Evolutionary conservation across 2,888 invertebrate species (phyloP).

Genomic region (Ormia ochracea): DNA sequence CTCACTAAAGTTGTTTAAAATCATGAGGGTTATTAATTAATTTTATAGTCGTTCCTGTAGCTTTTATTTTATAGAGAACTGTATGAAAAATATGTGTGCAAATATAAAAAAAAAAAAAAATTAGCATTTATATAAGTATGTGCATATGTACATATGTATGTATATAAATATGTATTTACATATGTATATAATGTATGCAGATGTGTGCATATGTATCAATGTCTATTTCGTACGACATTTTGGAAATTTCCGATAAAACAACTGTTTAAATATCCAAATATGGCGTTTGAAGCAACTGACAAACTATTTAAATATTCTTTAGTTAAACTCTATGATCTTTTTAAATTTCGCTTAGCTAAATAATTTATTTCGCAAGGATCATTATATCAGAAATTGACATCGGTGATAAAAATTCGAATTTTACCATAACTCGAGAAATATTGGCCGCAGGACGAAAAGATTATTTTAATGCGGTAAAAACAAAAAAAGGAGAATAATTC

Average conservation of each 20-base stretch:
- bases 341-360: no score
- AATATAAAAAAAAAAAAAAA: neutral
- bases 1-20: neutral
- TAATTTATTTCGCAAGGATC: no score
- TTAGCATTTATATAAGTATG: neutral
- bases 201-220: neutral
- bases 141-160: neutral
- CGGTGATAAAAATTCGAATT: no score
- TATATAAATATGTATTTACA: neutral
- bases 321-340: no score
- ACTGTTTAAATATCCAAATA: neutral
- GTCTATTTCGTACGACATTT: neutral
- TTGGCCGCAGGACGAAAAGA: no score
- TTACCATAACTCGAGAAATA: no score
- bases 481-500: no score
- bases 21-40: constrained; percentile 19
- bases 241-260: neutral
- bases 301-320: no score
- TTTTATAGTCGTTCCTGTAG: neutral
- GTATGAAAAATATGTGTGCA: neutral
- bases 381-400: no score
- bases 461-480: no score
- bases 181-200: neutral
- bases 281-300: neutral
- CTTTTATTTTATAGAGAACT: neutral